phyloP scores from a whole-genome alignment of 2,797 vertebrate species.

The Melanotaenia boesemani region DNA sequence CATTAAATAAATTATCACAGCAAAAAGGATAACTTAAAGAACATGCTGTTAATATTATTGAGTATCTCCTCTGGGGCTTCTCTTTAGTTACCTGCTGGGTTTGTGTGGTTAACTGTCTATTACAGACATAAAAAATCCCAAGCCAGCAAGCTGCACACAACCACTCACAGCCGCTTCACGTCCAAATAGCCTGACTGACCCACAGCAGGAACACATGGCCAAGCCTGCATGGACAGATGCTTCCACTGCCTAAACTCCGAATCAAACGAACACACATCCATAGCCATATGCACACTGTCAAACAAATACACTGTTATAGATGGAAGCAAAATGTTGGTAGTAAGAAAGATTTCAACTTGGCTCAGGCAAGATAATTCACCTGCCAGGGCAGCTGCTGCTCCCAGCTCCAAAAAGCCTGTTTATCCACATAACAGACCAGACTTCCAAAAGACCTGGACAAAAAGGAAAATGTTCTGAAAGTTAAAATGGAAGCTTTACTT shows the following conservation, averaged over 20 bases:
- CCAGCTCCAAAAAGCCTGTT: slow-evolving; percentile 40
- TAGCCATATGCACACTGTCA: slow-evolving; percentile 24
- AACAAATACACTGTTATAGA: slow-evolving; percentile 1
- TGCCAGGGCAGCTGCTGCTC: slow-evolving; percentile 53
- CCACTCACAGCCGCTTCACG: slow-evolving; percentile 45
- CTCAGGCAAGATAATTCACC: slow-evolving; percentile 46
- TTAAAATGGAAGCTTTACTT: slow-evolving; percentile 29
- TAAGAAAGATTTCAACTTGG: slow-evolving; percentile 35
- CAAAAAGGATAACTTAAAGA: slow-evolving; percentile 34
- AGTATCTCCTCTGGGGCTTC: slow-evolving; percentile 53
- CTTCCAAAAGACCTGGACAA: slow-evolving; percentile 35
- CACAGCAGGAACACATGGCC: slow-evolving; percentile 60
- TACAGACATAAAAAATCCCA: slow-evolving; percentile 70
- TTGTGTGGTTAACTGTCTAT: slow-evolving; percentile 67
- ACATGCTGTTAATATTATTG: slow-evolving; percentile 48
- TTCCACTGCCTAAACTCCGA: slow-evolving; percentile 50
- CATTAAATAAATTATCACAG: slow-evolving; percentile 50
- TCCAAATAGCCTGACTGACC: slow-evolving; percentile 70
- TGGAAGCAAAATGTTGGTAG: slow-evolving; percentile 15
- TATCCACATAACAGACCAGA: slow-evolving; percentile 38
- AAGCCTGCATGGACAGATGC: slow-evolving; percentile 61
- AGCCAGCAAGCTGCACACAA: slow-evolving; percentile 50
- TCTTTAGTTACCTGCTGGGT: slow-evolving; percentile 62
- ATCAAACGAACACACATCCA: slow-evolving; percentile 9
- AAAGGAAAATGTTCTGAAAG: slow-evolving; percentile 42